Percentiles rank a stretch among this genome's conserved stretches.
Conservation (phyloP, 1,140 invertebrate genomes). For the Zaprionus gabonicus region DNA sequence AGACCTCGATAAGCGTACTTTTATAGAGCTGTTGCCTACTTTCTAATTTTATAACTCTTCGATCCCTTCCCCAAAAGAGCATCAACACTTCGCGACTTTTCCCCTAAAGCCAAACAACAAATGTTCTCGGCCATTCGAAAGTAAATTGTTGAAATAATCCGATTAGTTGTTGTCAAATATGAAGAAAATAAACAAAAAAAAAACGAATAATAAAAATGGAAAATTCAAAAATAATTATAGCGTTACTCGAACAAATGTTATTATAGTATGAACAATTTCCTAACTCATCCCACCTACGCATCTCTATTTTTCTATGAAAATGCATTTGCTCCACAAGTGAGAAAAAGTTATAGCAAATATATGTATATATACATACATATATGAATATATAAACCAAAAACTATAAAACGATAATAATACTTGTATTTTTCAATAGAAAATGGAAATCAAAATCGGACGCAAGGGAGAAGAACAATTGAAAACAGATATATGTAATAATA, state of each 20-base stretch:
- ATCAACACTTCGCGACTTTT: slow-evolving; percentile 1
- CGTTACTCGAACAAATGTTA: slow-evolving; percentile 56
- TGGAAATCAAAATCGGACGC: slow-evolving; percentile 31
- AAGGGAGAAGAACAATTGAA: slow-evolving; percentile 22
- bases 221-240: slow-evolving; percentile 48
- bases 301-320: slow-evolving; percentile 82
- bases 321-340: slow-evolving; percentile 67
- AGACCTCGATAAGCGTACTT: slow-evolving; percentile 53
- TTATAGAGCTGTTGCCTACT: slow-evolving; percentile 23
- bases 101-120: slow-evolving; percentile 2
- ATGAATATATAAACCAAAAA: slow-evolving; percentile 19
- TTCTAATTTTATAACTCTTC: slow-evolving; percentile 30
- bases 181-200: slow-evolving; percentile 18
- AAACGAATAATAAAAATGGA: slow-evolving; percentile 35
- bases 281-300: slow-evolving; percentile 82
- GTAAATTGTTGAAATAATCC: slow-evolving; percentile 41
- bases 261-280: slow-evolving; percentile 74
- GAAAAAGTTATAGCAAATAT: slow-evolving; percentile 56
- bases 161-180: slow-evolving; percentile 53
- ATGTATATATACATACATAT: neutral
- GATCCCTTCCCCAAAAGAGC: neutral
- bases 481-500: slow-evolving; percentile 38
- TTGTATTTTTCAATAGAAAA: slow-evolving; percentile 64
- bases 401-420: slow-evolving; percentile 43
- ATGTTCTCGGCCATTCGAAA: slow-evolving; percentile 16